Evolutionary conservation across 2,113 vertebrate genomes (phyloP).

Genomic region (Lophochroa leadbeateri): DNA sequence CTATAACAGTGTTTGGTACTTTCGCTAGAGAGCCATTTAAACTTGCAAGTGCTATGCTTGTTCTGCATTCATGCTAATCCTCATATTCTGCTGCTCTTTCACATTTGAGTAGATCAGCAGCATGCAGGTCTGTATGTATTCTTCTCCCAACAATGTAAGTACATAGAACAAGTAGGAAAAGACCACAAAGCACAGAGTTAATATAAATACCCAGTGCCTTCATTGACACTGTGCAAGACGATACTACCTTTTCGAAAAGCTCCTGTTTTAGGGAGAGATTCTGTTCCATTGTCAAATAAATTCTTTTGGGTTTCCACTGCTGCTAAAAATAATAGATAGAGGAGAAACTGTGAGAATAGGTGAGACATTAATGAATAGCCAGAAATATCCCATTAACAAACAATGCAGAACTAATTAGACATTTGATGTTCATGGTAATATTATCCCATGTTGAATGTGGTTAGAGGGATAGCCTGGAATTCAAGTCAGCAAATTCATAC

Average conservation of each 20-base stretch:
- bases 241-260: not conserved
- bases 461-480: not conserved
- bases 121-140: not conserved
- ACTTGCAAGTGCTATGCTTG: not conserved
- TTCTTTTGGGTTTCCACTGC: not conserved
- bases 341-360: not conserved
- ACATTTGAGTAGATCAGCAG: not conserved
- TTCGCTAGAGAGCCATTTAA: not conserved
- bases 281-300: not conserved
- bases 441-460: not conserved
- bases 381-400: not conserved
- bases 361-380: not conserved
- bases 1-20: not conserved
- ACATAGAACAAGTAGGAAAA: not conserved
- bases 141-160: not conserved
- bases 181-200: not conserved
- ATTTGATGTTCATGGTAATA: not conserved
- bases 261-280: not conserved
- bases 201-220: not conserved
- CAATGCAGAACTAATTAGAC: not conserved
- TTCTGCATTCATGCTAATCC: not conserved
- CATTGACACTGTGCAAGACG: not conserved
- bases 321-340: not conserved
- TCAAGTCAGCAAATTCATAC: not conserved
- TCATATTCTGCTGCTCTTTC: not conserved